Base-by-base conservation (phyloP, 2,113 vertebrate genomes). In the Heliornis fulica region DNA sequence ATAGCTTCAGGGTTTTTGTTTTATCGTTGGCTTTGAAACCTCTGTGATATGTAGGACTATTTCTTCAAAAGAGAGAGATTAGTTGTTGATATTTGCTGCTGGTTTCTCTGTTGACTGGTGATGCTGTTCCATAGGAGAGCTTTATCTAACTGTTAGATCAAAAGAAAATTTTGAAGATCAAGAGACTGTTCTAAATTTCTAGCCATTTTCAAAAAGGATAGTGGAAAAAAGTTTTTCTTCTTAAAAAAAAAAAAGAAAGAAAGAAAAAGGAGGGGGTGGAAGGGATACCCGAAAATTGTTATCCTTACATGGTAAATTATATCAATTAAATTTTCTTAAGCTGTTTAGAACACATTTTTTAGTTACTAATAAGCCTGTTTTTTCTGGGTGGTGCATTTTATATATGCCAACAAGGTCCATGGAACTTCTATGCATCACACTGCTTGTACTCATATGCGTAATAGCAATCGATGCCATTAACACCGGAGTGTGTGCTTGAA, bases 31-130 rank as follows among this genome's bases (percentile, higher is more conserved):
- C 72, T 98, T 97, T 90, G 83, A 97, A 97, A 97, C 70, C 40
- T 83, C 79, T 80, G 23, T 96, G 93, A 95, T 96, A 96, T 66
- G 70, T 93, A 95, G 86, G 83, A 94, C 64, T 95, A 40, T 94
- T 93, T 97, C 94, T 96, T 97, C 93, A 87, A 97, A 97, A 97
- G 93, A 89, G 69, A 89, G 86, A 95, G 95, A 96, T 97, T 97
- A 98, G 94, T 87, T 97, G 74, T 94, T 97, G 97, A 93, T 96
- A 96, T 92, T 97, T 96, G 80, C 90, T 78, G 57, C 86, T 81
- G 94, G 93, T 95, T 95, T 95, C 77, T 69, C 75, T 83, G 83
- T 92, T 97, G 90, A 93, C 91, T 94, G 74, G 60, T 81, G 90
- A 29, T 91, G 43, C 46, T 87, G 15, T 87, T 95, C 77, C 70